Evolutionary conservation across 1,140 invertebrate genomes (phyloP), one percentile per base, ranked within the genome.

Genomic region (Trichoplusia ni): DNA sequence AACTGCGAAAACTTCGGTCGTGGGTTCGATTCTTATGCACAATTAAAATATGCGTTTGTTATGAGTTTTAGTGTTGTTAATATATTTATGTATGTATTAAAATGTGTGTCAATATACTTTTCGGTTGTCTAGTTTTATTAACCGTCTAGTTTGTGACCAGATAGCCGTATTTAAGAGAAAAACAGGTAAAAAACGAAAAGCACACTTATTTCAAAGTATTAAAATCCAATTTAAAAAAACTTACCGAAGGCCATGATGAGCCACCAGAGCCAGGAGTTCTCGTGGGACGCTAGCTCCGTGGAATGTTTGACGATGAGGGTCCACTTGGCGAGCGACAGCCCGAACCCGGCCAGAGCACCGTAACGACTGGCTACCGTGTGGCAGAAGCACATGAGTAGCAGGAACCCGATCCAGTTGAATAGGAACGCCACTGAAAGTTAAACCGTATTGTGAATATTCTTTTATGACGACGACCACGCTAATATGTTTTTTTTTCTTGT

Each of bases 381-480:
- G 84, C 97, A 98, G 90, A 98, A 97, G 79, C 97, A 98, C 93
- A 98, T 96, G 53, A 97, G 91, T 72, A 98, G 91, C 49, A 98
- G 90, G 82, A 98, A 98, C 44, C 97, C 97, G 81, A 98, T 96
- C 97, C 97, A 98, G 90, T 98, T 98, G 91, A 98, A 98, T 5
- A 88, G 77, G 73, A 86, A 89, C 58, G 85, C 85, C 68, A 86
- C 84, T 88, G 73, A 14, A 75, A 70, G 18, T 11, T 42, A 42
- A 18, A 18, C 6, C 4, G 6, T 6, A n/a, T n/a, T 18, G 2
- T 29, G 14, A 0, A 29, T 29, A 29, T 29, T 1, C 9, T 44
- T 2, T 25, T 14, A 47, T n/a, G n/a, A n/a, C n/a, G n/a, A n/a
- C n/a, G n/a, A n/a, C n/a, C n/a, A n/a, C n/a, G n/a, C n/a, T n/a